These are phyloP conservation scores for Scolanthus callimorphus DNA, from an alignment of 92 coral and sea anemone genomes.

Conservation along the genomic window DNA sequence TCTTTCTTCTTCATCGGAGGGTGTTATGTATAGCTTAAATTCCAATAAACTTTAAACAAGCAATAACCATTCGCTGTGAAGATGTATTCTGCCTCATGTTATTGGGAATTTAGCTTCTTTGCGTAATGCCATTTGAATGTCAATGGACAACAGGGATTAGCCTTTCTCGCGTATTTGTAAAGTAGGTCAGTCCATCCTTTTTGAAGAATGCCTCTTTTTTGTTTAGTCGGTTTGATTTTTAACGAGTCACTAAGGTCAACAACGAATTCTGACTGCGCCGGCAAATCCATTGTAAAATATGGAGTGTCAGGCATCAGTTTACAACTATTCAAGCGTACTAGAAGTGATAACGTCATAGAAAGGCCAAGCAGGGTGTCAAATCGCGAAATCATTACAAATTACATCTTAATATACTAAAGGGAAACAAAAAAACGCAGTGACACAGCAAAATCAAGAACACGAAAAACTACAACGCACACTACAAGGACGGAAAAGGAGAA, in stretches of 20 bases:
- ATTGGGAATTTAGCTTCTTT: neutral
- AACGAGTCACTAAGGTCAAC: conserved; percentile 8
- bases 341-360: too few species aligned
- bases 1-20: neutral
- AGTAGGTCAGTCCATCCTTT: conserved; percentile 17
- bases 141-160: conserved; percentile 18
- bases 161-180: conserved; percentile 10
- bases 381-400: too few species aligned
- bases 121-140: conserved; percentile 20
- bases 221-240: neutral
- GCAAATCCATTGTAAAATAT: neutral
- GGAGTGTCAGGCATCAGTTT: neutral
- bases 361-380: too few species aligned
- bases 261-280: neutral
- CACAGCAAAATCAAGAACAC: too few species aligned
- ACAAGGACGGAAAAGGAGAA: too few species aligned
- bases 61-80: conserved; percentile 10
- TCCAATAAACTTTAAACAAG: neutral
- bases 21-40: conserved; percentile 2
- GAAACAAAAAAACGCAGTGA: too few species aligned
- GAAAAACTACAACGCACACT: too few species aligned
- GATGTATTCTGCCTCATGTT: conserved; percentile 1
- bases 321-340: too few species aligned
- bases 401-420: too few species aligned
- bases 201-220: neutral